Evolutionary conservation across 1,140 invertebrate species (phyloP), one percentile per base, ranked within the genome.

Genomic region (Maniola jurtina): DNA sequence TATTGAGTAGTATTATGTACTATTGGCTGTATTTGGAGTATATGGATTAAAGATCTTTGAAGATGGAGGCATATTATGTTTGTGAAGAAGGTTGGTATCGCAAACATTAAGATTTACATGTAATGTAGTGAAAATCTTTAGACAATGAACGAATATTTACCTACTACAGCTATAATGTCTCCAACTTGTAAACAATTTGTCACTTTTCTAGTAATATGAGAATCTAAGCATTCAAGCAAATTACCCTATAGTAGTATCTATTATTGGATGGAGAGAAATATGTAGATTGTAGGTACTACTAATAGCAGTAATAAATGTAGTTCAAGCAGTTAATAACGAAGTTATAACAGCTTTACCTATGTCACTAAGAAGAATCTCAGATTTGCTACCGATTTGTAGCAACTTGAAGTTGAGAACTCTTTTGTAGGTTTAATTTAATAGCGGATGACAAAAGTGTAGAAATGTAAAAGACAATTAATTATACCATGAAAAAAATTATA

Each of bases 381-480:
- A 50, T 6, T 38, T 63, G 61, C 61, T 63, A 63, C 52, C n/a
- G 3, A 42, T 42, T 40, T 50, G 36, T 42, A 63, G 34, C 48
- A 42, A 40, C 35, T 38, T 40, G 25, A 42, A 55, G 36, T 38
- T 38, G 52, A 61, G 25, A 52, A 16, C 38, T 55, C 61, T 33
- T 63, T 55, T 55, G 61, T 55, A 42, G 15, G 33, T 40, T n/a
- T 55, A 25, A 25, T 33, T 25, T 33, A 52, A 40, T 54, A 54
- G 52, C 5, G 52, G 11, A 40, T 13, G n/a, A 57, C n/a, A 38
- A 60, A 66, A 45, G 25, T 50, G 36, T 66, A 61, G 59, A 48
- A 58, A 50, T 52, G 25, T 62, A 74, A 74, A 70, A 70, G 69
- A 72, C 70, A 72, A n/a, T n/a, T n/a, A 47, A 57, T 62, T 64